A percentile compares a stretch with the other conserved stretches of the same genome.
phyloP scores from a whole-genome alignment of 2,888 invertebrate genomes.

The Yponomeuta cagnagella region DNA sequence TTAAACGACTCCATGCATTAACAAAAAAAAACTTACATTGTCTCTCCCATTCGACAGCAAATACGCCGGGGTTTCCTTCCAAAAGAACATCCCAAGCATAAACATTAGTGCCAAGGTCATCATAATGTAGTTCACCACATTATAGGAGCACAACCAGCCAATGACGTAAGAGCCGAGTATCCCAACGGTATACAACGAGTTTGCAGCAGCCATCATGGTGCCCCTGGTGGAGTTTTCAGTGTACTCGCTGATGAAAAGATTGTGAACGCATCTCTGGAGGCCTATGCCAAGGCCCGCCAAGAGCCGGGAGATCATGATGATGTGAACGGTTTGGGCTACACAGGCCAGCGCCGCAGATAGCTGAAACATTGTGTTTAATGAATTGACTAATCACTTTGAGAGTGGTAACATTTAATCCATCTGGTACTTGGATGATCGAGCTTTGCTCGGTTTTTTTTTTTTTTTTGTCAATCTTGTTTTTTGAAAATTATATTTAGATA shows the following conservation, averaged over 20 bases:
- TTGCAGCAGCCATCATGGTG: not conserved
- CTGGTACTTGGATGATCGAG: too few species aligned
- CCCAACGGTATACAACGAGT: not conserved
- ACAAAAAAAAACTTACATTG: not conserved
- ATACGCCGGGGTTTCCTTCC: conserved; percentile 13
- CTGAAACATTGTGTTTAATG: not conserved
- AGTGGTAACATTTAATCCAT: too few species aligned
- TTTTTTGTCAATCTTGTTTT: too few species aligned
- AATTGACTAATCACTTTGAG: too few species aligned
- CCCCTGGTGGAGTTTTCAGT: not conserved
- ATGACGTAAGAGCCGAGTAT: conserved; percentile 8
- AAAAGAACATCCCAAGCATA: not conserved
- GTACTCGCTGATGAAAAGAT: conserved; percentile 3
- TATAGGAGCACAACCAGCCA: conserved; percentile 12
- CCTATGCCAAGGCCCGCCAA: conserved; percentile 1
- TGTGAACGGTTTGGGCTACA: not conserved
- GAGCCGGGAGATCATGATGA: not conserved
- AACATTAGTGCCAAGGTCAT: not conserved
- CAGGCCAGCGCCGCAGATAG: not conserved
- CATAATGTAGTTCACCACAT: conserved; percentile 1
- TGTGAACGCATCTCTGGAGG: not conserved
- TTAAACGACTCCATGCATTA: too few species aligned
- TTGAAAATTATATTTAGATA: too few species aligned
- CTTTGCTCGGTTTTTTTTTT: too few species aligned
- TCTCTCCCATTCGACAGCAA: conserved; percentile 4